These are phyloP conservation scores for Myodes glareolus DNA, from an alignment of 2,113 vertebrate genomes.

Conservation along the genomic window DNA sequence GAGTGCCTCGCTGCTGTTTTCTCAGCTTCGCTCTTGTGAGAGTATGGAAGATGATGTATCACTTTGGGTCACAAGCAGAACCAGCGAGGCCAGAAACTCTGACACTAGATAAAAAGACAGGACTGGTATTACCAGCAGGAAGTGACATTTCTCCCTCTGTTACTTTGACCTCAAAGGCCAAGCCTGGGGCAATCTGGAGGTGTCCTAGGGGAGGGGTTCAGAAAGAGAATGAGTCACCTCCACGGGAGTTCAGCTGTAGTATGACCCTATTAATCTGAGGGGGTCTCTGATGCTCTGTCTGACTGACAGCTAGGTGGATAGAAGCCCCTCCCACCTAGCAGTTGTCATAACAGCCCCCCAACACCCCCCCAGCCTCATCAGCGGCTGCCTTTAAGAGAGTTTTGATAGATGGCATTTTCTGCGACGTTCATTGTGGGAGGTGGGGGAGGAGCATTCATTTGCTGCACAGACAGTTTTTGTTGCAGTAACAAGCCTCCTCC, in stretches of 20 bases:
- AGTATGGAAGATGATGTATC: neutral
- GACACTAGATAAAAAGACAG: neutral
- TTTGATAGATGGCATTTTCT: conserved; percentile 73
- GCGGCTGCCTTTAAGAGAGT: conserved; percentile 65
- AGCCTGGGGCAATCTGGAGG: neutral
- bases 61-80: conserved; percentile 3
- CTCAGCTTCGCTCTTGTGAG: neutral
- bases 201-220: neutral
- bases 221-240: neutral
- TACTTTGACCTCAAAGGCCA: conserved; percentile 9
- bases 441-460: conserved; percentile 62
- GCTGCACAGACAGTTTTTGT: conserved; percentile 69
- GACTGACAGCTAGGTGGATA: conserved; percentile 40
- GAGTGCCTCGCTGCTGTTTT: neutral
- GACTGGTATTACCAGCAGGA: neutral
- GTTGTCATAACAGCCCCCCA: conserved; percentile 53
- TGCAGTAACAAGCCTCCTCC: conserved; percentile 55
- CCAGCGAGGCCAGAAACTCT: neutral
- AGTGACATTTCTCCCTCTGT: conserved; percentile 45
- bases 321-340: conserved; percentile 43
- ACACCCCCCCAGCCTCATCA: neutral
- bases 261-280: neutral
- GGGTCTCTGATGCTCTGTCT: neutral
- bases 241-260: neutral
- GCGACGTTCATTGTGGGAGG: conserved; percentile 36